These are phyloP conservation scores for Orchesella flavescens DNA, from an alignment of 2,888 invertebrate genomes.

Conservation along the genomic window DNA sequence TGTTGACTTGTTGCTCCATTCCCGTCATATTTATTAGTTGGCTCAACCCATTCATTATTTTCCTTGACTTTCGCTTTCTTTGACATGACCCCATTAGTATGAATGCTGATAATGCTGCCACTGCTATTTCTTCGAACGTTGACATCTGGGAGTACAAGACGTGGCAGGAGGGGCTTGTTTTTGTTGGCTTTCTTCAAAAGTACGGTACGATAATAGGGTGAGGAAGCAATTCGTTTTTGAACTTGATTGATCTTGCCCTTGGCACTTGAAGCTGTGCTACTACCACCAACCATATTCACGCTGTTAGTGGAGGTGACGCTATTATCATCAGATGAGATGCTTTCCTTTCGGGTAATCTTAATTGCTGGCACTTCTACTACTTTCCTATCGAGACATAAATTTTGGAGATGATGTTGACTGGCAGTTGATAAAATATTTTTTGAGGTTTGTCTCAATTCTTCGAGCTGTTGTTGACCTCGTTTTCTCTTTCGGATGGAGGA, in stretches of 20 bases:
- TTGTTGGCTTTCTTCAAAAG: constrained; percentile 56
- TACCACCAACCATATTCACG: constrained; percentile 28
- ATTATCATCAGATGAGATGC: constrained; percentile 59
- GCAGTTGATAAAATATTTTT: constrained; percentile 54
- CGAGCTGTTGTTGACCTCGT: constrained; percentile 55
- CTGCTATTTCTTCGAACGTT: constrained; percentile 57
- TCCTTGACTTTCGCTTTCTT: constrained; percentile 55
- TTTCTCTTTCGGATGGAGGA: constrained; percentile 55
- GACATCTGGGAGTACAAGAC: constrained; percentile 51
- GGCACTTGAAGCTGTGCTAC: background rate
- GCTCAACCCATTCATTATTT: constrained; percentile 27
- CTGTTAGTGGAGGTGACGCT: constrained; percentile 48
- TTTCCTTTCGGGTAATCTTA: constrained; percentile 57
- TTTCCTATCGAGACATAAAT: constrained; percentile 20
- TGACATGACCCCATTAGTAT: constrained; percentile 45
- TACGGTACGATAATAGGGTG: constrained; percentile 55
- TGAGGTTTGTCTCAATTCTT: constrained; percentile 52
- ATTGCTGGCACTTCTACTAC: constrained; percentile 50
- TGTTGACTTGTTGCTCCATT: constrained; percentile 3
- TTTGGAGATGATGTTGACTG: constrained; percentile 55
- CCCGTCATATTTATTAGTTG: constrained; percentile 9
- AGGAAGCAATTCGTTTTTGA: constrained; percentile 49
- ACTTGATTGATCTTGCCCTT: constrained; percentile 59
- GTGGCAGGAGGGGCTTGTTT: constrained; percentile 46
- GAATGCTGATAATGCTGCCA: constrained; percentile 53